Base-by-base conservation (phyloP, 1,140 invertebrate species). In the Aphelenchoides besseyi region DNA sequence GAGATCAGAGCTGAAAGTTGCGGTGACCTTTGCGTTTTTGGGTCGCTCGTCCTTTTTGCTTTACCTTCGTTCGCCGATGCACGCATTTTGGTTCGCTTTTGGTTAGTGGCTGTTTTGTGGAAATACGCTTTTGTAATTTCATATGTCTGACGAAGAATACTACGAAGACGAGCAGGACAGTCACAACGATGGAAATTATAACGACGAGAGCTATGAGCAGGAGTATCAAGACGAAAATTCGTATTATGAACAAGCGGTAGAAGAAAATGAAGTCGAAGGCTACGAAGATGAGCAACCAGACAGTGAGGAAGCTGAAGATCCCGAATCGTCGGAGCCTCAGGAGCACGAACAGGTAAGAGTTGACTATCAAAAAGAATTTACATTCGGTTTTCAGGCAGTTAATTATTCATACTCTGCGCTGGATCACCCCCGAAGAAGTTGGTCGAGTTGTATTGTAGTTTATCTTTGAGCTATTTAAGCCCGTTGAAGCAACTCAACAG, bases 81-180 rank as follows among this genome's bases (percentile, higher is more conserved):
- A n/a, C n/a, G n/a, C n/a, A n/a, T n/a, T n/a, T n/a, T n/a, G n/a
- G n/a, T n/a, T n/a, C n/a, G n/a, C n/a, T n/a, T n/a, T n/a, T n/a
- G n/a, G n/a, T n/a, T n/a, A n/a, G n/a, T n/a, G n/a, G n/a, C n/a
- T n/a, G n/a, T n/a, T n/a, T n/a, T n/a, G n/a, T n/a, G n/a, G n/a
- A n/a, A n/a, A n/a, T n/a, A n/a, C n/a, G n/a, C n/a, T n/a, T n/a
- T n/a, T n/a, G n/a, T n/a, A n/a, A n/a, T n/a, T n/a, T n/a, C n/a
- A n/a, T n/a, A 66, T 66, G 63, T 66, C 63, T 1, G 63, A 66
- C 63, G 63, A 66, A 16, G 63, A 66, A 53, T 29, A 66, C 16
- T 53, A 64, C 48, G 62, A 32, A 59, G 62, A 64, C n/a, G 63
- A 35, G 16, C 12, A 66, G 16, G 28, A 33, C 8, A 33, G 32